A percentile compares a stretch with the other conserved stretches of the same genome.
These are phyloP conservation scores for Anseranas semipalmata DNA, from an alignment of 2,113 vertebrate genomes.

Conservation along the genomic window DNA sequence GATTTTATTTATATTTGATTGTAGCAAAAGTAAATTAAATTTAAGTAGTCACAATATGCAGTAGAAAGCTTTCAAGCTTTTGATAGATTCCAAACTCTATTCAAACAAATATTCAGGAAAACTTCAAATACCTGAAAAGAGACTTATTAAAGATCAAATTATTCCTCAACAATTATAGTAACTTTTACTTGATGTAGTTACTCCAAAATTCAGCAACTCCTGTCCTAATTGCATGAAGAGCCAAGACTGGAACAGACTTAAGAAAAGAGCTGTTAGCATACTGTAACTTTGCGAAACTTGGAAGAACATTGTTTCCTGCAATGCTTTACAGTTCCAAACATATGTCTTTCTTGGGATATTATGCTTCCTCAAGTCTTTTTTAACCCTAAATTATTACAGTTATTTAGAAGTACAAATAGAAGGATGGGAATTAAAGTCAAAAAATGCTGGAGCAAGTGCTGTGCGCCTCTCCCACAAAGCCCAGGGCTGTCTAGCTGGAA, in stretches of 20 bases:
- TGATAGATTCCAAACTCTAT: background rate
- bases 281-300: background rate
- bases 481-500: background rate
- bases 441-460: background rate
- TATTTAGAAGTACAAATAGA: background rate
- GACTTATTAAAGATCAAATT: background rate
- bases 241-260: background rate
- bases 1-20: background rate
- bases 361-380: background rate
- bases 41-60: background rate
- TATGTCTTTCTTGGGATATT: background rate
- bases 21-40: background rate
- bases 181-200: background rate
- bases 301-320: background rate
- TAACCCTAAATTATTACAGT: background rate
- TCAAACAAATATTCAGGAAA: background rate
- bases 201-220: background rate
- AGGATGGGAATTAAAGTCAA: background rate
- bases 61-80: background rate
- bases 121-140: background rate
- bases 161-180: background rate
- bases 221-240: background rate
- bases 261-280: background rate
- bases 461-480: background rate
- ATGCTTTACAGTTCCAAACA: background rate